Evolutionary conservation across 2,113 vertebrate genomes (phyloP), one percentile per base, ranked within the genome.

Genomic region (Pomatostomus ruficeps): DNA sequence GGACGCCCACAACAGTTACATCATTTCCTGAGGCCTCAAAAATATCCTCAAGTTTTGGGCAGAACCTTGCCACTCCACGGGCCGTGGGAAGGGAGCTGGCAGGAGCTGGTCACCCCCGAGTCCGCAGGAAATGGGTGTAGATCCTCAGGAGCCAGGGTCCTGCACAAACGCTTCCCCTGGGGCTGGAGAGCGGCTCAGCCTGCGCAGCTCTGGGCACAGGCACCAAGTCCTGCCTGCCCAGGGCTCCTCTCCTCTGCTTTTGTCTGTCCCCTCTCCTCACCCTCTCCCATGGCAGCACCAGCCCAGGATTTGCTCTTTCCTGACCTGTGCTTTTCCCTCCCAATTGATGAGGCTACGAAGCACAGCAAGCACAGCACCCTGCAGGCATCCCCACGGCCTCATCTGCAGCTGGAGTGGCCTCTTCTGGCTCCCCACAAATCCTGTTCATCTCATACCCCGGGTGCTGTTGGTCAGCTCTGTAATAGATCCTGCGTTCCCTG

Each of bases 171-270:
- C 12, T 17, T 33, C 63, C 79, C 8, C 0, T 0, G 65, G 59
- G 38, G 21, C 4, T 5, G 22, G 57, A 35, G 24, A 16, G 18
- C 0, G 9, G 63, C 63, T 52, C 36, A 33, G 76, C 42, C 71
- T 10, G 45, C 0, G 0, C 14, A 22, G 63, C 36, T 11, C 25
- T 0, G 1, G 68, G 17, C 66, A n/a, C 22, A 8, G 1, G 4
- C 25, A 11, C 40, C 1, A 6, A 5, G 7, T 3, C 12, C 48
- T 2, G 21, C 8, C 40, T 35, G 83, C 72, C 17, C 3, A 57
- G 26, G 40, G 13, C 7, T 16, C 19, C 42, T 35, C 54, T 48
- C 1, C 54, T 40, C 2, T 1, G 14, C 36, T n/a, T 21, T 36
- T 19, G 12, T 9, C 67, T 72, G 57, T 25, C 8, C 29, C 15